Conservation (phyloP, 2,888 invertebrate species). For the Chymomyza amoena region DNA sequence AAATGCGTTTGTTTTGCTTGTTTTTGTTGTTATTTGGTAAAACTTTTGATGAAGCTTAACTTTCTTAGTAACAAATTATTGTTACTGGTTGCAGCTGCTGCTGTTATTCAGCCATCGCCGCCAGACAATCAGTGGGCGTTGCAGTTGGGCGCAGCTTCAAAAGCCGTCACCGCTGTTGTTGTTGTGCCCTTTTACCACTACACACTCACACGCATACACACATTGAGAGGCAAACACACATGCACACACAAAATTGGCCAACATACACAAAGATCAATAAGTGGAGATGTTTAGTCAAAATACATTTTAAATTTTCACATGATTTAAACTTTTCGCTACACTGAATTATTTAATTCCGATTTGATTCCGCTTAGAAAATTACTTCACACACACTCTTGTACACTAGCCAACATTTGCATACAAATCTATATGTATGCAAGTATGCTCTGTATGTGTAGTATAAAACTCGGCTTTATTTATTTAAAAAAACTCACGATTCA, state of each 20-base stretch:
- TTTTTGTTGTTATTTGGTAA: neutral
- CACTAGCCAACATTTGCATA: slow-evolving; percentile 53
- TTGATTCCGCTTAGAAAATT: slow-evolving; percentile 56
- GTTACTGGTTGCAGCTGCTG: neutral
- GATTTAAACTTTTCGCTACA: slow-evolving; percentile 39
- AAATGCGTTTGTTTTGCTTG: neutral
- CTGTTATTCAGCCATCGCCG: neutral
- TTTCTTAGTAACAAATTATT: neutral
- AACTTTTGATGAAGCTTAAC: slow-evolving; percentile 6
- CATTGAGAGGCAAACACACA: slow-evolving; percentile 37
- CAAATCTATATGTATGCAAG: slow-evolving; percentile 57
- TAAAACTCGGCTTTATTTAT: slow-evolving; percentile 36
- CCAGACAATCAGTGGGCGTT: slow-evolving; percentile 42
- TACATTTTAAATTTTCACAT: slow-evolving; percentile 31
- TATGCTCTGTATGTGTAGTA: slow-evolving; percentile 23
- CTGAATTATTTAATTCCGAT: slow-evolving; percentile 54
- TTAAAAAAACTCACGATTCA: slow-evolving; percentile 33
- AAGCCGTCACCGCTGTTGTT: slow-evolving; percentile 31
- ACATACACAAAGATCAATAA: neutral
- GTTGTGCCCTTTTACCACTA: slow-evolving; percentile 46
- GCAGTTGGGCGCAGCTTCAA: slow-evolving; percentile 36
- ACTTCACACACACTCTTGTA: slow-evolving; percentile 50
- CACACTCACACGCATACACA: slow-evolving; percentile 40
- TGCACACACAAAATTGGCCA: neutral
- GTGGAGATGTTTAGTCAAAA: neutral